phyloP scores from a whole-genome alignment of 2,888 invertebrate genomes.

The Chrysina gloriosa region DNA sequence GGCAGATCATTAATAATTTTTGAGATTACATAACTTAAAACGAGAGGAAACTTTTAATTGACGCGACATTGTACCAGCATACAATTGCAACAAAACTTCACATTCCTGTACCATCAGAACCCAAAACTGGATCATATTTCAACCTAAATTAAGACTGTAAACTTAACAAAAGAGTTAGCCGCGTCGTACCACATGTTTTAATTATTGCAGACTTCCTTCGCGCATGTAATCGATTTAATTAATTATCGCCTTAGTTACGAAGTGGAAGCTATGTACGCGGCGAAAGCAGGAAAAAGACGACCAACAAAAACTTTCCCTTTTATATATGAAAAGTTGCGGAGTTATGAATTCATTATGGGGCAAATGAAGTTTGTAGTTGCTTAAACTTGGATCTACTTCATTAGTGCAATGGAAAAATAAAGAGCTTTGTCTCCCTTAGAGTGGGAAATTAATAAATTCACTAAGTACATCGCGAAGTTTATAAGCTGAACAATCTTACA shows the following conservation, averaged over 20 bases:
- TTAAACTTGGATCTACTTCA: slow-evolving; percentile 44
- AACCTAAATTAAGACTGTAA: no score
- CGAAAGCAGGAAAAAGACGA: neutral
- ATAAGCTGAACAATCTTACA: slow-evolving; percentile 50
- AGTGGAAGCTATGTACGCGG: neutral
- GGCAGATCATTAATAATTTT: no score
- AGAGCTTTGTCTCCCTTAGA: slow-evolving; percentile 50
- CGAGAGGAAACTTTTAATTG: no score
- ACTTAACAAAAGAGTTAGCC: no score
- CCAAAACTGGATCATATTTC: no score
- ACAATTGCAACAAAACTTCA: no score
- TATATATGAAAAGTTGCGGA: slow-evolving; percentile 38
- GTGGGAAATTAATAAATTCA: slow-evolving; percentile 54
- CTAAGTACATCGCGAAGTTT: slow-evolving; percentile 53
- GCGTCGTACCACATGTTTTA: no score
- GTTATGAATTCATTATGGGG: slow-evolving; percentile 43
- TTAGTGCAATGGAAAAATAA: slow-evolving; percentile 48
- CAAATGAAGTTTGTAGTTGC: slow-evolving; percentile 41
- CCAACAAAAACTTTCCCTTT: slow-evolving; percentile 32
- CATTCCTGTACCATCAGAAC: no score
- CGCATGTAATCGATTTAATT: neutral
- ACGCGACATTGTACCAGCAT: no score
- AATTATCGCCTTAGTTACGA: slow-evolving; percentile 11
- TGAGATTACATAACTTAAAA: no score
- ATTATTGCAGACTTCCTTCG: neutral